Evolutionary conservation across 1,140 invertebrate genomes (phyloP), one percentile per base, ranked within the genome.

Genomic region (Calliopsis andreniformis): DNA sequence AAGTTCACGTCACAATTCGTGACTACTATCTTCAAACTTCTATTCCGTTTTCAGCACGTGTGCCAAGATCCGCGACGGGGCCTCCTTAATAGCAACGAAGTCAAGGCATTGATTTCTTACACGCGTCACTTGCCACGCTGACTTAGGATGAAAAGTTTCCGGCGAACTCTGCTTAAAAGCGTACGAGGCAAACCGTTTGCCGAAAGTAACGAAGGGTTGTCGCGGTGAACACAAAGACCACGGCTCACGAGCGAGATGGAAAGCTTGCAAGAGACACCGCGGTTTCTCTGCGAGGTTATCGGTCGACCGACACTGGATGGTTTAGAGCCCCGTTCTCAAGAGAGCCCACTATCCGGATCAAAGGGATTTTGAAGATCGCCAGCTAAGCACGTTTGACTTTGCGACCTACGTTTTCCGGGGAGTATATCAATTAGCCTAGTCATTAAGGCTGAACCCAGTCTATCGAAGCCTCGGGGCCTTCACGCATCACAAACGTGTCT

Each of bases 311-410:
- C 49, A 45, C 18, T 59, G 69, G 61, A 62, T 45, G 78, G 42
- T 73, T 79, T 71, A 67, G 51, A 71, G 20, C 28, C 32, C 18
- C 20, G 35, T 83, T 67, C 55, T 61, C 25, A n/a, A 55, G 49
- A 61, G 66, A 79, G 23, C 47, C 12, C 23, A n/a, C 55, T 20
- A 8, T n/a, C 18, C 3, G 63, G 58, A 83, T 84, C 82, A 82
- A 84, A 72, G 72, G 62, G 72, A 83, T 62, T 76, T 58, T 59
- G 55, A 84, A 84, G 72, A 84, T 83, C 67, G 67, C 45, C 56
- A 56, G 68, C 73, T 79, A 83, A 83, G 63, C 78, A 71, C 78
- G 72, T 83, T 79, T 66, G 77, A 83, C 77, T 84, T 84, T 83
- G 72, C 56, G 72, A 80, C 71, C 77, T 58, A 63, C 71, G 70